Base-by-base conservation (phyloP, 2,888 invertebrate species). In the Drosophila koepferae region DNA sequence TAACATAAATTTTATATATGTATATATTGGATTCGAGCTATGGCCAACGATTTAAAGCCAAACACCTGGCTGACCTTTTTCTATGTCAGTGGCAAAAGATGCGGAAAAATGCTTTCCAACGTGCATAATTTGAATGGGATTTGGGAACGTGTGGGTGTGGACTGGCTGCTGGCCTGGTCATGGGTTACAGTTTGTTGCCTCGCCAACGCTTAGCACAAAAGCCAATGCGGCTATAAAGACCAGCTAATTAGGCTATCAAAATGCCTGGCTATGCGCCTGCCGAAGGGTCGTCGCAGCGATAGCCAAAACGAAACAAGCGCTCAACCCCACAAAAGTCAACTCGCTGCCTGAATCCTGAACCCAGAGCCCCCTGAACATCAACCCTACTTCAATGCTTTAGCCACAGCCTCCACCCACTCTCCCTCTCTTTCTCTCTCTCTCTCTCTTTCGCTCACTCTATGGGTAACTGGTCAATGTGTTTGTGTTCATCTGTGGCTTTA, bases 211-310 rank as follows among this genome's bases (percentile, higher is more conserved):
- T 87, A 81, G 86, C 81, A 86, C 89, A 86, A 86, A 86, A 84
- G 86, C 84, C 72, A 79, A 75, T 65, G 72, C 53, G 64, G 68
- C 72, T 76, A 84, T 84, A 84, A 84, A 86, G 85, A 81, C 86
- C 86, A 77, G 83, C 85, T 86, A 86, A 86, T 86, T 86, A 86
- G 85, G 88, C 85, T 88, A 86, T 86, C 86, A 86, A 86, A 86
- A 86, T 86, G 85, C 88, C 67, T 49, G 56, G 54, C 40, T 34
- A 12, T 46, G 49, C 20, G 44, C 55, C 34, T 41, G 40, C 49
- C 40, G 48, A 38, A 54, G 63, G 60, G 62, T 71, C 41, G 54
- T 48, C 3, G 63, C 63, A 61, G 69, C 72, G 67, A 55, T 68
- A 65, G 23, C 48, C 48, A 28, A 48, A 82, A 73, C 74, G 78